Base-by-base conservation (phyloP, 2,797 vertebrate genomes). In the Austrolebias charrua region DNA sequence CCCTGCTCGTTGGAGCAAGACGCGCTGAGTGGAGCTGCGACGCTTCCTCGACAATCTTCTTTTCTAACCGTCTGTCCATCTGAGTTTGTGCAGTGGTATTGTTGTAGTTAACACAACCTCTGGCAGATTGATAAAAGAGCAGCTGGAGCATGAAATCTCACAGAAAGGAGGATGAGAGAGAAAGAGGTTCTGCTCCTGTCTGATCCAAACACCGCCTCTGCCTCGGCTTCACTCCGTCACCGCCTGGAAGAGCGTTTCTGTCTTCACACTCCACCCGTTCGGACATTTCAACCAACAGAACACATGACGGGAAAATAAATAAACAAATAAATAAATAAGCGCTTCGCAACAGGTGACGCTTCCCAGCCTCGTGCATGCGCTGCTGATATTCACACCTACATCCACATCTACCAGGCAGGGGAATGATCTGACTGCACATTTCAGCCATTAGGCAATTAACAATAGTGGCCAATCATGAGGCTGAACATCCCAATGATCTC, bases 71-170 rank as follows among this genome's bases (percentile, higher is more conserved):
- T 82, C 64, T 53, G 61, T 83, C 76, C 57, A 71, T 74, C 65
- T 48, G 66, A 69, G 77, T 70, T 35, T 86, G 82, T 79, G 84
- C 75, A 76, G 77, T 65, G 3, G 86, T 72, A 81, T 88, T 85
- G 88, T 88, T 79, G 81, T 74, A 79, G 86, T 83, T 85, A 88
- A 88, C 80, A 81, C 74, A 84, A 88, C 83, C 84, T 86, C 82
- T 83, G 84, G 85, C 82, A 69, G 73, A 83, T 78, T 66, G 50
- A 90, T 84, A 90, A 90, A 80, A 63, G 89, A 80, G 76, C 85
- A 88, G 86, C 84, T 87, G 86, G 87, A 85, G 87, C 88, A 86
- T 90, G 84, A 90, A 90, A 88, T 87, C 87, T 79, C 81, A 80
- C 33, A 82, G 83, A 88, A 83, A 66, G 44, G 55, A 33, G 55